A percentile compares a stretch with the other conserved stretches of the same genome.
phyloP scores from a whole-genome alignment of 2,113 vertebrate genomes.

The Nothocercus nigrocapillus region DNA sequence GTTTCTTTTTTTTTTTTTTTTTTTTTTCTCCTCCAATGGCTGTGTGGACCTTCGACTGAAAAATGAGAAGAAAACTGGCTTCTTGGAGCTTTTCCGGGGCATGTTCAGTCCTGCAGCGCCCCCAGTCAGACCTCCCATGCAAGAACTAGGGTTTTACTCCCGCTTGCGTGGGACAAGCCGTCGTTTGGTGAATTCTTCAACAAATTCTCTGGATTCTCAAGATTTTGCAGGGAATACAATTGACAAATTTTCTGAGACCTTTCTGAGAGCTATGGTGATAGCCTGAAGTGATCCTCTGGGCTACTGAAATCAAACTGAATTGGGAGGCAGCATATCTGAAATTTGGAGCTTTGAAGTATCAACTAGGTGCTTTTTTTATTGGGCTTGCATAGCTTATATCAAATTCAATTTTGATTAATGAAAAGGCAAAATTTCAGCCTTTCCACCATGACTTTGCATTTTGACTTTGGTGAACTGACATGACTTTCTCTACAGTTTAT shows the following conservation, averaged over 20 bases:
- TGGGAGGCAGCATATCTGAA: neutral
- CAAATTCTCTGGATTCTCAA: neutral
- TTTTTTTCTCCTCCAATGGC: neutral
- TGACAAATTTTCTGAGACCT: neutral
- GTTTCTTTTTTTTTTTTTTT: neutral
- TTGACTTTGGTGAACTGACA: neutral
- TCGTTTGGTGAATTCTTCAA: fast-evolving
- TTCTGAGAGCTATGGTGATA: neutral
- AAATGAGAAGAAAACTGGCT: neutral
- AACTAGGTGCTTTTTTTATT: neutral
- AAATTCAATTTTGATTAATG: neutral
- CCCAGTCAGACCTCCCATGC: neutral
- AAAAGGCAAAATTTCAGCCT: neutral
- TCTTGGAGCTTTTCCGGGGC: neutral
- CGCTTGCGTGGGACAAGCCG: neutral
- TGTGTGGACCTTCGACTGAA: neutral
- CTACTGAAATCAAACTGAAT: no score
- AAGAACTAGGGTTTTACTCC: neutral
- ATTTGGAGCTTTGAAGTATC: neutral
- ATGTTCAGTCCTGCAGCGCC: fast-evolving
- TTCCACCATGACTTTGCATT: neutral
- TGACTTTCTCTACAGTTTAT: neutral
- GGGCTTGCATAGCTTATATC: neutral
- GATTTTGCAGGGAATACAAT: neutral
- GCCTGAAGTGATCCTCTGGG: neutral